A percentile compares a stretch with the other conserved stretches of the same genome.
Conservation (phyloP, 2,797 vertebrate genomes). For the Rhinoraja longicauda region DNA sequence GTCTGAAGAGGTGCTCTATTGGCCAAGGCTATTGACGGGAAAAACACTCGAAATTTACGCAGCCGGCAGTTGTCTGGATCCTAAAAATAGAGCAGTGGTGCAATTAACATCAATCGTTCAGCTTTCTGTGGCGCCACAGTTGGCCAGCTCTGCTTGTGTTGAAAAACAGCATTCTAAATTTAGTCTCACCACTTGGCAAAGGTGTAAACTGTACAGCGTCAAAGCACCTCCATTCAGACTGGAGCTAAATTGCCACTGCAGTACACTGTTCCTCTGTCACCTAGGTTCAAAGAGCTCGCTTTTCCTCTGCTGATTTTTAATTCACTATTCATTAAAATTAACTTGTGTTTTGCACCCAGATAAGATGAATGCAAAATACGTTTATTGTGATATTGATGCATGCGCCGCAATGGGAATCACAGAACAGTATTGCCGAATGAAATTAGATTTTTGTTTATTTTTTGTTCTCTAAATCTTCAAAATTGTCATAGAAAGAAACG, state of each 20-base stretch:
- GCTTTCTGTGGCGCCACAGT: neutral
- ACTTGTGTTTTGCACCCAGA: neutral
- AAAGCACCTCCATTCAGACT: neutral
- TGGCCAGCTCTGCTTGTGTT: neutral
- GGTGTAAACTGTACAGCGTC: neutral
- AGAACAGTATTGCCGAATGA: neutral
- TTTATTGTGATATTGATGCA: neutral
- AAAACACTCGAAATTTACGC: neutral
- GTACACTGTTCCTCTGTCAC: neutral
- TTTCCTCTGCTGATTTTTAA: neutral
- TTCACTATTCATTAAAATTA: neutral
- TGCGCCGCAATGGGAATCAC: neutral
- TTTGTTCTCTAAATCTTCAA: neutral
- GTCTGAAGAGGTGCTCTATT: neutral
- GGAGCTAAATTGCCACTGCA: neutral
- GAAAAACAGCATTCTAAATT: neutral
- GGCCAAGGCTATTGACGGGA: neutral
- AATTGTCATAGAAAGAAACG: neutral
- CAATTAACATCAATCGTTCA: neutral
- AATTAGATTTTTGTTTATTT: neutral
- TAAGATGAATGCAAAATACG: neutral
- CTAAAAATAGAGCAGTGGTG: slow-evolving; percentile 15
- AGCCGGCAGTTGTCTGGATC: neutral
- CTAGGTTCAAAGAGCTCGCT: neutral
- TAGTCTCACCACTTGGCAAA: neutral